Evolutionary conservation across 2,888 invertebrate genomes (phyloP).

Genomic region (Synergus itoensis): DNA sequence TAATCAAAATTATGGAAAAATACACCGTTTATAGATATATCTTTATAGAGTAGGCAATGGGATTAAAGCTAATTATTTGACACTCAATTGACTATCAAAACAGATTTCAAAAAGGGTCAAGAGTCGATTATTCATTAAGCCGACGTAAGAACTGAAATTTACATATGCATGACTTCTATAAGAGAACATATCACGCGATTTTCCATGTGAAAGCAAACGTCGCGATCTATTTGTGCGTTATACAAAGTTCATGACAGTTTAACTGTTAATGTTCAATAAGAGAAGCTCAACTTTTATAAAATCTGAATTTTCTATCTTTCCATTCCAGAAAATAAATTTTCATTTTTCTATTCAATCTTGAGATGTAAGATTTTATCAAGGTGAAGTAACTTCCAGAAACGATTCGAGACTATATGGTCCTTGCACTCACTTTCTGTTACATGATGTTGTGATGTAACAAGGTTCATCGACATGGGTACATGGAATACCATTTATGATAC

Average conservation of each 20-base stretch:
- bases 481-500: background rate
- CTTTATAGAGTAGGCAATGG: background rate
- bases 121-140: constrained; percentile 58
- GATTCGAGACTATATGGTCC: constrained; percentile 12
- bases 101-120: constrained; percentile 49
- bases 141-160: constrained; percentile 48
- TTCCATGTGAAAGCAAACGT: constrained; percentile 5
- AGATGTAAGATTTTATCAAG: constrained; percentile 32
- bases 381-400: constrained; percentile 19
- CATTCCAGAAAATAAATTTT: background rate
- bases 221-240: constrained; percentile 48
- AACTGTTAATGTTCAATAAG: background rate
- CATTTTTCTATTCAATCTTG: background rate
- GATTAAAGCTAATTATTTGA: background rate
- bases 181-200: constrained; percentile 2
- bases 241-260: background rate
- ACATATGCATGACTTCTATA: constrained; percentile 26
- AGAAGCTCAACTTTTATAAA: background rate
- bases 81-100: constrained; percentile 10
- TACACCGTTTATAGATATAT: background rate
- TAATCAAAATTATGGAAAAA: background rate
- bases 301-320: background rate
- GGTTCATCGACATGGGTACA: constrained; percentile 23
- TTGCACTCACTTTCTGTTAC: constrained; percentile 36
- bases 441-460: constrained; percentile 1